Evolutionary conservation across 2,113 vertebrate species (phyloP).

Genomic region (Epinephelus moara): DNA sequence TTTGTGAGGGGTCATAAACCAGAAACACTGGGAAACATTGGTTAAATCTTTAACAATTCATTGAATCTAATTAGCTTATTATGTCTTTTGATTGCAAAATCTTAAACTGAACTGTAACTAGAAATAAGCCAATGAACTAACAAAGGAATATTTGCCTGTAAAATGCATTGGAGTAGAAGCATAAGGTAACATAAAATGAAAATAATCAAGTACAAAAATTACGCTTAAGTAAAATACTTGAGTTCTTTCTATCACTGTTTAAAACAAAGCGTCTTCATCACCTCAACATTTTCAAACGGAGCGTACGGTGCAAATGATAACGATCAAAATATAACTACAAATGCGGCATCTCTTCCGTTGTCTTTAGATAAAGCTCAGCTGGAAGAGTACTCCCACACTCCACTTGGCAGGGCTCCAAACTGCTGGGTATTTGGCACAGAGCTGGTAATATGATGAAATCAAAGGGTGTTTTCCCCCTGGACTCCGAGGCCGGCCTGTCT

Average conservation of each 20-base stretch:
- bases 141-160: background rate
- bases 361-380: conserved; percentile 44
- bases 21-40: background rate
- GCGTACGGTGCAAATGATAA: background rate
- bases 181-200: background rate
- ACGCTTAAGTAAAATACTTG: background rate
- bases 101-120: background rate
- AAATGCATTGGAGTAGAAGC: background rate
- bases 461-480: conserved; percentile 53
- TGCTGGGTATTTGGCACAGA: conserved; percentile 65
- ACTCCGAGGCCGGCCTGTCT: conserved; percentile 42
- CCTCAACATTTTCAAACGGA: background rate
- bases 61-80: background rate
- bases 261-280: background rate
- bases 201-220: background rate
- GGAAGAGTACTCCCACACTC: conserved; percentile 47
- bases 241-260: background rate
- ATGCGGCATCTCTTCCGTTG: conserved; percentile 11
- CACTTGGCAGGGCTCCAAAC: conserved; percentile 60
- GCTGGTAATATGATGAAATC: conserved; percentile 65
- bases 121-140: background rate
- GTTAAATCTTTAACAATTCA: background rate
- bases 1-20: background rate
- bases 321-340: conserved; percentile 5
- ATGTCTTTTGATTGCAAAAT: background rate